These are phyloP conservation scores for Apodemus speciosus DNA, from an alignment of 2,113 vertebrate genomes.

Conservation along the genomic window DNA sequence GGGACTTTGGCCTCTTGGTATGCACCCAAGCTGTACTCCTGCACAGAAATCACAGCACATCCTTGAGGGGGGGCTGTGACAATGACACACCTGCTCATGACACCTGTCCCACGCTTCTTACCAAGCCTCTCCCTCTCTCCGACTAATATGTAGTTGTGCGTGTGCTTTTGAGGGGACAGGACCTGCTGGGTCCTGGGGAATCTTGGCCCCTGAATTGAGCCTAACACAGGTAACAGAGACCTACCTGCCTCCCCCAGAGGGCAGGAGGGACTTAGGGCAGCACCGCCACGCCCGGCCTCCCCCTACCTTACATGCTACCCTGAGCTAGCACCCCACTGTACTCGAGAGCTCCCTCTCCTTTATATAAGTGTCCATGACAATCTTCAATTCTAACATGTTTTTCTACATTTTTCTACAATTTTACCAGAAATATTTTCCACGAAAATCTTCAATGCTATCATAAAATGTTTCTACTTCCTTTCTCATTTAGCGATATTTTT, in stretches of 20 bases:
- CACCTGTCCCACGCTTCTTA: accelerated
- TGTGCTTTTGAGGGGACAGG: background rate
- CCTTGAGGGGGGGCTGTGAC: background rate
- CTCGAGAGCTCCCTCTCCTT: background rate
- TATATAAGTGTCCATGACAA: too few species aligned
- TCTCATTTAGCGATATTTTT: too few species aligned
- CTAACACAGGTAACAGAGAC: background rate
- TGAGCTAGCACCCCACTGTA: accelerated
- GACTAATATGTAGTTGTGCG: accelerated
- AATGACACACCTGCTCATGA: background rate
- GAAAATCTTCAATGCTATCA: too few species aligned
- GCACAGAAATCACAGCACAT: too few species aligned
- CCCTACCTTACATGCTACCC: accelerated
- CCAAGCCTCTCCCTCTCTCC: background rate
- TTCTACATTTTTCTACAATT: too few species aligned
- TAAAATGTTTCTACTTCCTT: too few species aligned
- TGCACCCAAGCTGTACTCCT: background rate
- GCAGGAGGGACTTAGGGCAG: background rate
- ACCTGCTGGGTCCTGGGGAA: background rate
- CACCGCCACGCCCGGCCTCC: accelerated
- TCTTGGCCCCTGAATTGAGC: background rate
- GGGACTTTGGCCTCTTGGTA: background rate
- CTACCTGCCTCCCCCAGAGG: background rate
- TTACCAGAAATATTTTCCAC: too few species aligned
- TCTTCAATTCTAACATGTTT: too few species aligned